Base-by-base conservation (phyloP, 2,888 invertebrate species). In the Eupithecia pulchellata region DNA sequence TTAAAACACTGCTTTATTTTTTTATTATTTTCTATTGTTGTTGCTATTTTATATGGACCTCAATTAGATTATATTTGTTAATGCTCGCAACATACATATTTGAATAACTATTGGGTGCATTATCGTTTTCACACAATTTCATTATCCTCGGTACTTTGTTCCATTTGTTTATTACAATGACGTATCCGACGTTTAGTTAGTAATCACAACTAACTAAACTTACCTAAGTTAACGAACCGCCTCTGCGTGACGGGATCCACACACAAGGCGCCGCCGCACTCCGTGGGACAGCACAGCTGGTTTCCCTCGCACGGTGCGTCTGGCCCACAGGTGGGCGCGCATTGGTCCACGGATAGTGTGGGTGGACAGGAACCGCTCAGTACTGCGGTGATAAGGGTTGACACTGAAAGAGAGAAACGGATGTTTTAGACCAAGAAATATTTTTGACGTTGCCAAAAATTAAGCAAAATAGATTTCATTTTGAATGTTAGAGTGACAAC, bases 321-420 rank as follows among this genome's bases (percentile, higher is more conserved):
- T 0, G 88, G 84, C 0, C 91, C 90, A 69, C 95, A 95, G 0
- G 84, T 76, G 9, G 91, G 86, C 0, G 89, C 87, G 74, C 95
- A 95, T 36, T 93, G 79, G 67, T 93, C 90, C 57, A 95, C 92
- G 2, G 95, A 89, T 27, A 95, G 79, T 1, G 94, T 91, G 0
- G 95, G 95, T 0, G 95, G 95, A 70, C 95, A 95, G 0, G 95
- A 94, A 0, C 95, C 95, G 69, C 87, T 78, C 6, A 72, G 36
- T 9, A 75, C 72, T 25, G 76, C 70, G 0, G 79, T 69, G 11
- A 81, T 63, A 8, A 86, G 39, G 4, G 74, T 63, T 27, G 80
- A 30, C 0, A 68, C 82, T 86, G 79, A 6, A 80, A 80, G 4
- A 17, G 17, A 5, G 11, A 17, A 57, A 29, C 4, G 6, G 4